Conservation (phyloP, 35 echinoderm and acorn worm species). For the Eucidaris tribuloides region DNA sequence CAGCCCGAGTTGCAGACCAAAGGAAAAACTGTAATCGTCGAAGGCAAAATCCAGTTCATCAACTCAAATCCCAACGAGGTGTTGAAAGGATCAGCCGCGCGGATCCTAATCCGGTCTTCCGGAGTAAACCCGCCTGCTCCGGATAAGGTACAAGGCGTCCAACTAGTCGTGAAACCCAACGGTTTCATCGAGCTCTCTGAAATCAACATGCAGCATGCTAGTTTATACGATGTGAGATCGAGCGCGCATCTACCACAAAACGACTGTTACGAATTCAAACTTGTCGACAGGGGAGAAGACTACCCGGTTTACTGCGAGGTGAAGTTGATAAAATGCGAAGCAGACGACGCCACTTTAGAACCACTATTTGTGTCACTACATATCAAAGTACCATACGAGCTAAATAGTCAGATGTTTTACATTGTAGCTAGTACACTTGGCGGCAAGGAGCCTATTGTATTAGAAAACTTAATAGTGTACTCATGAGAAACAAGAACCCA, state of each 20-base stretch:
- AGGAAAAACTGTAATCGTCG: constrained; percentile 42
- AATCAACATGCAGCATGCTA: constrained; percentile 54
- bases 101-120: constrained; percentile 72
- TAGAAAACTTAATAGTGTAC: constrained; percentile 64
- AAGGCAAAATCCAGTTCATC: constrained; percentile 78
- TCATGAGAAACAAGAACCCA: background rate
- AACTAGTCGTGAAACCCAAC: constrained; percentile 40
- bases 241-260: constrained; percentile 59
- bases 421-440: constrained; percentile 24
- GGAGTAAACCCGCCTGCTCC: constrained; percentile 71
- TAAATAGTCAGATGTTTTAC: constrained; percentile 52
- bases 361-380: constrained; percentile 45
- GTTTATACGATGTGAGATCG: constrained; percentile 38
- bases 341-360: constrained; percentile 23
- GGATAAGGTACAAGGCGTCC: constrained; percentile 67
- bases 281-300: constrained; percentile 74
- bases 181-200: constrained; percentile 56
- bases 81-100: constrained; percentile 6
- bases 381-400: constrained; percentile 68
- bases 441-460: constrained; percentile 34
- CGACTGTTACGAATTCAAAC: constrained; percentile 75
- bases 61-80: background rate
- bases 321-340: constrained; percentile 57
- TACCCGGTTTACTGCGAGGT: constrained; percentile 66
- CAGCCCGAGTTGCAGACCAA: constrained; percentile 49